phyloP scores from a whole-genome alignment of 2,888 invertebrate species.

The Apodemia duryi region DNA sequence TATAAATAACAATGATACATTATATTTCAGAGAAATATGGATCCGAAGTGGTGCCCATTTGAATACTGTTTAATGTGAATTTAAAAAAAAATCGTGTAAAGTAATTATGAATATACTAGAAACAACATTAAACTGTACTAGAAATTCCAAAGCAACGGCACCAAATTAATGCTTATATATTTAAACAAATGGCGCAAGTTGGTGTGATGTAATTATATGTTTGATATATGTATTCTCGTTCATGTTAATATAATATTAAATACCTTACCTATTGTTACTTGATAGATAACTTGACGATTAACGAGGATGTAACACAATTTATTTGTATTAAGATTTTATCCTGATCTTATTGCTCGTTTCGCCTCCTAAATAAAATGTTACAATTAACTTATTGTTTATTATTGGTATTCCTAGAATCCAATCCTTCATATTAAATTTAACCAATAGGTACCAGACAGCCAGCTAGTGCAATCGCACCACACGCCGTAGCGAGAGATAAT shows the following conservation, averaged over 20 bases:
- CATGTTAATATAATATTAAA: conserved; percentile 77
- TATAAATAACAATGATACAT: conserved; percentile 12
- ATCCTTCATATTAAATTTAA: too few relatives aligned
- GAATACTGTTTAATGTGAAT: conserved; percentile 15
- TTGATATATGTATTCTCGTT: conserved; percentile 57
- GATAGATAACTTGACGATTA: conserved; percentile 72
- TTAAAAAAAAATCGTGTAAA: neutral
- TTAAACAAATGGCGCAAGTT: conserved; percentile 44
- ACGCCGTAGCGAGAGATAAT: too few relatives aligned
- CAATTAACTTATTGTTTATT: conserved; percentile 45
- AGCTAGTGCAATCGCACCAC: too few relatives aligned
- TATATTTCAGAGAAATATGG: conserved; percentile 17
- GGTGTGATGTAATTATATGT: conserved; percentile 46
- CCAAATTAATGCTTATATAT: conserved; percentile 4
- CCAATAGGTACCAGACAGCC: too few relatives aligned
- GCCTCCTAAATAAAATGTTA: conserved; percentile 79
- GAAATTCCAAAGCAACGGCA: conserved; percentile 4
- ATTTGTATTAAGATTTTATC: conserved; percentile 74
- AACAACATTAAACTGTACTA: neutral
- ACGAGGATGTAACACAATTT: conserved; percentile 68
- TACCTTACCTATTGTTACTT: conserved; percentile 58
- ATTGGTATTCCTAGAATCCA: too few relatives aligned
- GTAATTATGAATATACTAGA: neutral
- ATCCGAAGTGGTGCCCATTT: conserved; percentile 16
- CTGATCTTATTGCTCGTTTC: conserved; percentile 78